Percentiles rank a stretch among this genome's conserved stretches.
phyloP scores from a whole-genome alignment of 2,888 invertebrate species.

The Aquatica leii region DNA sequence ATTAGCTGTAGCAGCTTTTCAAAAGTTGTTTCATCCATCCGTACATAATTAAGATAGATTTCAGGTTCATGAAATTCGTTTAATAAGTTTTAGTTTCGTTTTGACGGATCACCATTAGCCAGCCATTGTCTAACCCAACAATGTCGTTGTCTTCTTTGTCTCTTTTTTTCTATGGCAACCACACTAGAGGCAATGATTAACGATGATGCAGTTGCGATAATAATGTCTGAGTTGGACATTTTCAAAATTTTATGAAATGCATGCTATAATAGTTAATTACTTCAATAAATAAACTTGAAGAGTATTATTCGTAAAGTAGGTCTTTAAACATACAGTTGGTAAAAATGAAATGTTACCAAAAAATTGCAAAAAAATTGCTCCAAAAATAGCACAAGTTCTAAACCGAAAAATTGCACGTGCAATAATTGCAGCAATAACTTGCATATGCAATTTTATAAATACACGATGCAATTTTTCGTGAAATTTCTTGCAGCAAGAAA shows the following conservation, averaged over 20 bases:
- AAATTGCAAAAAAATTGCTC: background rate
- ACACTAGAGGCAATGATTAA: constrained; percentile 4
- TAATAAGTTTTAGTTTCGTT: background rate
- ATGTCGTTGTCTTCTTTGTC: background rate
- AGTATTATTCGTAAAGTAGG: background rate
- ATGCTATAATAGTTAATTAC: background rate
- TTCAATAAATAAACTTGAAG: background rate
- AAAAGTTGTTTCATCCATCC: background rate
- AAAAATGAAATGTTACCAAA: constrained; percentile 2
- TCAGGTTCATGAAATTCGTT: background rate
- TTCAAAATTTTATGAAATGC: background rate
- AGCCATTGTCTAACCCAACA: constrained; percentile 4
- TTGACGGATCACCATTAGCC: background rate
- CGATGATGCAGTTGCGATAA: constrained; percentile 1
- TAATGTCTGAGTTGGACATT: background rate
- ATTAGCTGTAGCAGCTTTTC: background rate
- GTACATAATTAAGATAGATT: background rate
- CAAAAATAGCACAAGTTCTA: too few species aligned
- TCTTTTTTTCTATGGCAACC: constrained; percentile 5
- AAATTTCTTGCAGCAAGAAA: too few species aligned
- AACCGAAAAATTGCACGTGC: too few species aligned
- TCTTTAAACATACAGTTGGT: background rate
- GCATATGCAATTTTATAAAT: constrained; percentile 3
- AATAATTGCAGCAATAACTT: constrained; percentile 3
- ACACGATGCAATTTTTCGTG: constrained; percentile 4